Conservation (phyloP, 2,113 vertebrate genomes). For the Corythornis cristatus region DNA sequence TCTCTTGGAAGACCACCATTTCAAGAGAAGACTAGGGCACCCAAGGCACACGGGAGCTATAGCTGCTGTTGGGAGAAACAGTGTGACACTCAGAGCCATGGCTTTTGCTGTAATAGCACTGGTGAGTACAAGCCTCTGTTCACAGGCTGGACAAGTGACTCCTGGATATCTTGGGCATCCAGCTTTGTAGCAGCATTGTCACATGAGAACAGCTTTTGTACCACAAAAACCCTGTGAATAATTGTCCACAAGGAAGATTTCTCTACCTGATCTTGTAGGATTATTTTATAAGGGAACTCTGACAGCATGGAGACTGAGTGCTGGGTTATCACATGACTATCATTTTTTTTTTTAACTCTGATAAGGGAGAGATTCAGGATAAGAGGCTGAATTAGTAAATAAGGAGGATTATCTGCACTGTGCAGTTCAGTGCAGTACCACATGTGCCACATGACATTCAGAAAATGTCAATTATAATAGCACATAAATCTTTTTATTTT, state of each 20-base stretch:
- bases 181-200: neutral
- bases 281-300: neutral
- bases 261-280: neutral
- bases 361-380: neutral
- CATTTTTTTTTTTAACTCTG: neutral
- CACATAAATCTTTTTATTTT: neutral
- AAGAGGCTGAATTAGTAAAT: neutral
- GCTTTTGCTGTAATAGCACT: neutral
- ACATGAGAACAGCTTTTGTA: neutral
- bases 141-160: neutral
- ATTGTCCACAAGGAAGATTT: accelerated
- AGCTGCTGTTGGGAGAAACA: neutral
- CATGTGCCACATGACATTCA: accelerated
- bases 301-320: neutral
- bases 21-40: neutral
- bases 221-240: neutral
- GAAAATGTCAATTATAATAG: neutral
- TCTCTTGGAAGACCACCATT: neutral
- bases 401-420: neutral
- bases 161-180: too few species aligned
- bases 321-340: neutral
- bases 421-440: neutral
- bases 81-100: neutral
- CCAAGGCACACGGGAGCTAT: neutral
- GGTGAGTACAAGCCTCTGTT: neutral